phyloP scores from a whole-genome alignment of 2,888 invertebrate species.

The Phoronis australis region DNA sequence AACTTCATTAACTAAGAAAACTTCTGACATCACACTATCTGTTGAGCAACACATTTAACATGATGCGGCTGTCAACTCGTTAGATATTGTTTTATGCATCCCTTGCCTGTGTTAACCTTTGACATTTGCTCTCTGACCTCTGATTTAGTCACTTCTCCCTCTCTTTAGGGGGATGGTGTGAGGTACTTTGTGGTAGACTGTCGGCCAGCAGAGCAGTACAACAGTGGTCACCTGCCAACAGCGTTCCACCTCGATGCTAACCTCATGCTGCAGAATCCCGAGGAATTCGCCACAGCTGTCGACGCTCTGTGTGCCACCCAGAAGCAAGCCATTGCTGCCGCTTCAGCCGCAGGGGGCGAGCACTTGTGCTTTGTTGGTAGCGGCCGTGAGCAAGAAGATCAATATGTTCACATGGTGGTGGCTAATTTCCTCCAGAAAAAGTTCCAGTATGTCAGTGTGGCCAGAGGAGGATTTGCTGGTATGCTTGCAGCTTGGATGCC shows the following conservation, averaged over 20 bases:
- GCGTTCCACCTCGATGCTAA: slow-evolving; percentile 98
- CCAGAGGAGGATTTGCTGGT: slow-evolving; percentile 79
- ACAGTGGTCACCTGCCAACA: slow-evolving; percentile 91
- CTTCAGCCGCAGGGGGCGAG: slow-evolving; percentile 62
- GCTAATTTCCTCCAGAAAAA: slow-evolving; percentile 93
- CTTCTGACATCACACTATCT: too few species aligned
- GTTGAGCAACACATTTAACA: too few species aligned
- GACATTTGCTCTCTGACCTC: too few species aligned
- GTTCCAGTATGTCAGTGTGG: slow-evolving; percentile 84
- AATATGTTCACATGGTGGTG: slow-evolving; percentile 94
- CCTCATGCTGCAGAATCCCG: slow-evolving; percentile 93
- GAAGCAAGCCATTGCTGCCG: slow-evolving; percentile 53
- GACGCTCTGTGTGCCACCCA: slow-evolving; percentile 85
- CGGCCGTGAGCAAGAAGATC: slow-evolving; percentile 78
- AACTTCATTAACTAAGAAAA: too few species aligned
- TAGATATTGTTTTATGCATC: too few species aligned
- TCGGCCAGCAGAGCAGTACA: slow-evolving; percentile 92
- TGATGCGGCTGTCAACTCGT: too few species aligned
- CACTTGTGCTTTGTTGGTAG: slow-evolving; percentile 72
- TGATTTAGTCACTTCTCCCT: too few species aligned
- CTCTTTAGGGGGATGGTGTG: slow-evolving; percentile 37
- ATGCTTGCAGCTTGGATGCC: not conserved
- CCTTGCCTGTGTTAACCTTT: too few species aligned
- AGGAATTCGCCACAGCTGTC: slow-evolving; percentile 88
- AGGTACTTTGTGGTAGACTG: slow-evolving; percentile 95